These are phyloP conservation scores for Eubasilissa splendida DNA, from an alignment of 2,888 invertebrate species.

Conservation along the genomic window DNA sequence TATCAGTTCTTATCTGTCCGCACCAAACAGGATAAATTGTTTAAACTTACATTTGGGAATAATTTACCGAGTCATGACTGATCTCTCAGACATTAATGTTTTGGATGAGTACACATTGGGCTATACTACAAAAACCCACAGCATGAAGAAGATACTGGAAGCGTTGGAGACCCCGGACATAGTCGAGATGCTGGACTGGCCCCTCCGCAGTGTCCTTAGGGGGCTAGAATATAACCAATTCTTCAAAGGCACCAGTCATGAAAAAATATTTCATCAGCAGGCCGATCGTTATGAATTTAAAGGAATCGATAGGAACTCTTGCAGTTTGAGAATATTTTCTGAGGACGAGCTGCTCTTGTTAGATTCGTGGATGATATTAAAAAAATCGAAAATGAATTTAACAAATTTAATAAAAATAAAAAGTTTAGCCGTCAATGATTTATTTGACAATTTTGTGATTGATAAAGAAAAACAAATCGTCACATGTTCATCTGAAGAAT, in stretches of 20 bases:
- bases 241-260: background rate
- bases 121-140: background rate
- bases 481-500: background rate
- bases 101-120: background rate
- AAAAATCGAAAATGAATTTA: background rate
- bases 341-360: background rate
- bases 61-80: background rate
- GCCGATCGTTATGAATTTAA: too few relatives aligned
- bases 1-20: background rate
- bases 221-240: background rate
- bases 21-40: background rate
- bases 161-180: background rate
- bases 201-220: background rate
- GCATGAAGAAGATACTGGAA: background rate
- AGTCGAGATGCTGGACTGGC: background rate
- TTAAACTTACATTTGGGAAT: background rate
- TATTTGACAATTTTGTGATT: background rate
- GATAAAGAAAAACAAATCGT: background rate
- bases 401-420: background rate
- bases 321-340: background rate
- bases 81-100: background rate
- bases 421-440: background rate
- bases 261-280: background rate
- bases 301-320: background rate
- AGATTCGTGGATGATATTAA: background rate